Percentiles rank a stretch among this genome's conserved stretches.
These are phyloP conservation scores for Protonemura montana DNA, from an alignment of 2,888 invertebrate species.

Conservation along the genomic window DNA sequence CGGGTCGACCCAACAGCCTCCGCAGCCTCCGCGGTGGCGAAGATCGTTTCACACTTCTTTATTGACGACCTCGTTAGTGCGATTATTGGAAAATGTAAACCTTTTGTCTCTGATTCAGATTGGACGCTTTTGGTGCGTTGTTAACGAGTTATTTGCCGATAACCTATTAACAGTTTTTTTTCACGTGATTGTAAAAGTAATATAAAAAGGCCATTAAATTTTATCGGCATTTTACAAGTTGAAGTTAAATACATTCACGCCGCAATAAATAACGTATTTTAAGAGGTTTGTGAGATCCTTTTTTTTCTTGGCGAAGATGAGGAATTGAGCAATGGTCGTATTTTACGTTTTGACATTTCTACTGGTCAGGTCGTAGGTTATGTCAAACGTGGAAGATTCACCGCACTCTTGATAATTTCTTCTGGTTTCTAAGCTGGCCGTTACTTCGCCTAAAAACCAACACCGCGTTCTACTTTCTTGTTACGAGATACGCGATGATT, in stretches of 20 bases:
- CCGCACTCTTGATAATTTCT: constrained; percentile 37
- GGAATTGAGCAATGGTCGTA: constrained; percentile 26
- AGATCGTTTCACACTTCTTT: neutral
- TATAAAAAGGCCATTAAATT: constrained; percentile 1
- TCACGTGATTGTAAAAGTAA: neutral
- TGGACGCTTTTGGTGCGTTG: neutral
- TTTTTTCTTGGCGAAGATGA: neutral
- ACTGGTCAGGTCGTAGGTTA: constrained; percentile 19
- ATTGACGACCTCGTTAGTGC: neutral
- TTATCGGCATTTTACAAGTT: neutral
- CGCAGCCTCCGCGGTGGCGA: neutral
- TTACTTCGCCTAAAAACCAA: constrained; percentile 22
- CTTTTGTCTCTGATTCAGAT: neutral
- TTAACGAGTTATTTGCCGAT: neutral
- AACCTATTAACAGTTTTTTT: neutral
- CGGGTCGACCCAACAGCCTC: neutral
- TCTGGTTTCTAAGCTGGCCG: constrained; percentile 20
- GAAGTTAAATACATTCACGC: neutral
- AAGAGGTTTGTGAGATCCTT: neutral
- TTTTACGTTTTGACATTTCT: constrained; percentile 19
- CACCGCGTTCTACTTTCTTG: constrained; percentile 40
- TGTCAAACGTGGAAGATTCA: constrained; percentile 38
- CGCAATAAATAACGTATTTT: neutral
- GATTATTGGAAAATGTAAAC: neutral
- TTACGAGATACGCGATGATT: constrained; percentile 40